Base-by-base conservation (phyloP, 2,113 vertebrate genomes). In the Thinocorus orbignyianus region DNA sequence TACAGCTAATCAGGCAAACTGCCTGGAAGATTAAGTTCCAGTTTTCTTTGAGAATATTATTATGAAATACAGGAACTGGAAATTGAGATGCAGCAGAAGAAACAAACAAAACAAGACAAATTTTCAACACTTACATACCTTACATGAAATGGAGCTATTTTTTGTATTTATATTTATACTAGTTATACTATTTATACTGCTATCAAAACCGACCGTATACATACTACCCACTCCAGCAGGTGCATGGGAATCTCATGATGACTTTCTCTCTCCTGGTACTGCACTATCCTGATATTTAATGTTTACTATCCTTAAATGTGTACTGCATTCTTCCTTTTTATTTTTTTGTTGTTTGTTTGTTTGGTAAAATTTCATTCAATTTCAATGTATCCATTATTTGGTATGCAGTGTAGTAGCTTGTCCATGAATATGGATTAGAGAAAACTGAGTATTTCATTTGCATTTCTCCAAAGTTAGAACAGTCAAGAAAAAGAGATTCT, bases 101-200 rank as follows among this genome's bases (percentile, higher is more conserved):
- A 54, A 62, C 5, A 14, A 39, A 9, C 17, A 17, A 17, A 55
- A 0, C 1, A 2, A 8, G n/a, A 39, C 1, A 4, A 35, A 28
- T 13, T 62, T 52, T 41, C 37, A 44, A 31, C 6, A 30, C 71
- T 49, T 58, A 48, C 62, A 54, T 31, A 70, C 3, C 17, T 44
- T 24, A 68, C 1, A 13, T 55, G 48, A 87, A 91, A 79, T 13
- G 2, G 7, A 62, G 6, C 16, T 69, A 24, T 20, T 70, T 86
- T 78, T 88, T 23, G 12, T 39, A 55, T 39, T 39, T 24, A 49
- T 62, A 49, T 62, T 28, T 42, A 5, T 33, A 31, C n/a, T 37
- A 51, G 49, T 19, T 7, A n/a, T n/a, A n/a, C n/a, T n/a, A 49
- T 62, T 28, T 42, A 5, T 33, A 31, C n/a, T 37, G 49, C 17